Base-by-base conservation (phyloP, 37 sponge, comb jelly and placozoan genomes). In the Axinella damicornis region DNA sequence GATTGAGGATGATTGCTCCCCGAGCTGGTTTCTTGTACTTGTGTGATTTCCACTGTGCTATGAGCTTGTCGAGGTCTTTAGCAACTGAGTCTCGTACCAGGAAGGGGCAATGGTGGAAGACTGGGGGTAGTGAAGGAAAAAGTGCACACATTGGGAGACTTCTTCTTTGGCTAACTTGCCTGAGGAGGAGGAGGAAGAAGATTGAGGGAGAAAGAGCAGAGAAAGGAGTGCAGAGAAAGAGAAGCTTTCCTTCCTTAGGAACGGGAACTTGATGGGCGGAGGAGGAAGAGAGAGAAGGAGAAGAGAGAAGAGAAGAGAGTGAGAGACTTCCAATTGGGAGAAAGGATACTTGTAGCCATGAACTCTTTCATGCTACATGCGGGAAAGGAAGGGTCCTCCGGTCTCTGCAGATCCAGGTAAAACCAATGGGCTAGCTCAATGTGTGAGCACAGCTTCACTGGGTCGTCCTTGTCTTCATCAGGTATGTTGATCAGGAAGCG, bases 381-480 rank as follows among this genome's bases (percentile, higher is more conserved):
- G 21, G 95, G 95, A 17, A 95, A 78, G 46, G 91, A 38, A 39
- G 77, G 69, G 54, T 91, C 87, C 34, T 96, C 92, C 53, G 91
- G 79, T 19, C 91, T 77, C 33, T 83, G 30, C 24, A 93, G 71
- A 83, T 96, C 96, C 54, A 96, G 70, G 62, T 96, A 96, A 76
- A 81, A 93, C 96, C 96, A 96, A 83, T 96, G 74, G 18, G 96
- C 96, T 40, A 91, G 73, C 80, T 96, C 96, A 41, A 96, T 81
- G 36, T 96, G 95, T 31, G 79, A 74, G 74, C 88, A 93, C 57
- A 96, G 63, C 82, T 87, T 87, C 27, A 93, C 71, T 25, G 78
- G 72, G 36, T 96, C 95, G 6, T 78, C 60, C 57, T 84, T 87
- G 57, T 93, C 95, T 25, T 96, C 94, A 16, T 79, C 73, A 13